Conservation (phyloP, 2,797 vertebrate genomes). For the Liasis olivaceus region DNA sequence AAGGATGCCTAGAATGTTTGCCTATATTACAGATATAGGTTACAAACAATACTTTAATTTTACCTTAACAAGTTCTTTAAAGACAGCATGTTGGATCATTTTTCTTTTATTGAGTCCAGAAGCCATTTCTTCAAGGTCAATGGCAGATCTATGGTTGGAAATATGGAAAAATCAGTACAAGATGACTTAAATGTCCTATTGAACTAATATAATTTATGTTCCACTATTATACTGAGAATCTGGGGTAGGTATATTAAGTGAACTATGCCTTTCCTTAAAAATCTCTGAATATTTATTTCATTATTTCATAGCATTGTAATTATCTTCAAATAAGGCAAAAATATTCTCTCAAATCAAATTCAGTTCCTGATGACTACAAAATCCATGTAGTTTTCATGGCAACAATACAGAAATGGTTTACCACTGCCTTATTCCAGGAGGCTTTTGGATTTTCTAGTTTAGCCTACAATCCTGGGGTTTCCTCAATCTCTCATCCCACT, state of each 20-base stretch:
- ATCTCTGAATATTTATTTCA: neutral
- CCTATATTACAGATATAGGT: neutral
- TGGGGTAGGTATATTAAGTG: neutral
- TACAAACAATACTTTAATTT: constrained; percentile 27
- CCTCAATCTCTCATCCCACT: neutral
- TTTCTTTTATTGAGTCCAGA: constrained; percentile 98
- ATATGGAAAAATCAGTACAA: constrained; percentile 12
- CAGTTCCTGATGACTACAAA: neutral
- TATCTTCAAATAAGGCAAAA: neutral
- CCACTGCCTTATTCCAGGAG: neutral
- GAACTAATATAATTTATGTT: neutral
- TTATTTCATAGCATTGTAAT: neutral
- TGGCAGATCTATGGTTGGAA: constrained; percentile 83
- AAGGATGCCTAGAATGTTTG: neutral
- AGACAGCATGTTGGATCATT: constrained; percentile 98
- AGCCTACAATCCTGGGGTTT: neutral
- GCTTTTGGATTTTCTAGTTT: neutral
- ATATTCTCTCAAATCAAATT: neutral
- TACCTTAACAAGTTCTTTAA: constrained; percentile 99
- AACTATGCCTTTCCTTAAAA: neutral
- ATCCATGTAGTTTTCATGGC: neutral
- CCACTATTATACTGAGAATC: neutral
- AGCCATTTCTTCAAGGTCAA: constrained; percentile 99
- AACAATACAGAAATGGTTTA: neutral
- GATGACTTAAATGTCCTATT: neutral